phyloP scores from a whole-genome alignment of 1,140 invertebrate genomes.

The Stratiolaelaps scimitus region DNA sequence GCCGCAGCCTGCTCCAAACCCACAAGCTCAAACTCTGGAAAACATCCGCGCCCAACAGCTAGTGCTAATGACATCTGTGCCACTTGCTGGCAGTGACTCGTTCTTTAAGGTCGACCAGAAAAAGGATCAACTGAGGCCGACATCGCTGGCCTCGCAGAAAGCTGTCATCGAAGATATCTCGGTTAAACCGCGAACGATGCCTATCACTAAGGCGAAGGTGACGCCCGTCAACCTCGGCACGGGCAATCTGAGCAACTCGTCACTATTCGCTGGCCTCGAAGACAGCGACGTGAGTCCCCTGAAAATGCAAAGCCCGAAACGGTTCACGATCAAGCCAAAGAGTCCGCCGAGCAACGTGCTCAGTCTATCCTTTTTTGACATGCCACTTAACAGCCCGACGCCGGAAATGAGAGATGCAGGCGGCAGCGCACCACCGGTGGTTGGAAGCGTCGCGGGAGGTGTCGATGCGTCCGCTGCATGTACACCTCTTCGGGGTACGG shows the following conservation, averaged over 20 bases:
- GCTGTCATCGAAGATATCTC: conserved; percentile 46
- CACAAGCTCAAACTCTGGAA: background rate
- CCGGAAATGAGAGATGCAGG: background rate
- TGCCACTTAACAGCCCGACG: background rate
- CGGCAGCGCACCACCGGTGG: background rate
- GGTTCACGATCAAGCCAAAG: conserved; percentile 43
- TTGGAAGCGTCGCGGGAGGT: background rate
- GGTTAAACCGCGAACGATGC: conserved; percentile 50
- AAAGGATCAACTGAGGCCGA: conserved; percentile 51
- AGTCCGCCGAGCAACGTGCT: conserved; percentile 27
- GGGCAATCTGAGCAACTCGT: conserved; percentile 39
- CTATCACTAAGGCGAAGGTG: conserved; percentile 48
- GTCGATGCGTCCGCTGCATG: background rate
- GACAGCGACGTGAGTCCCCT: conserved; percentile 40
- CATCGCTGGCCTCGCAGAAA: conserved; percentile 55
- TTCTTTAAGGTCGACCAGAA: conserved; percentile 18
- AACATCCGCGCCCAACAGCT: background rate
- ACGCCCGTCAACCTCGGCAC: conserved; percentile 41
- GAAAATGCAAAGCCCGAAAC: conserved; percentile 47
- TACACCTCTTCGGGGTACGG: background rate
- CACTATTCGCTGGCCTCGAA: conserved; percentile 49
- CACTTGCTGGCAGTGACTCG: conserved; percentile 5
- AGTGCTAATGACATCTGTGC: conserved; percentile 5
- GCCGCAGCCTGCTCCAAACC: background rate
- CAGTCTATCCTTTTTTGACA: too few relatives aligned